These are phyloP conservation scores for Heliconius hermathena DNA, from an alignment of 1,140 invertebrate species.

Conservation along the genomic window DNA sequence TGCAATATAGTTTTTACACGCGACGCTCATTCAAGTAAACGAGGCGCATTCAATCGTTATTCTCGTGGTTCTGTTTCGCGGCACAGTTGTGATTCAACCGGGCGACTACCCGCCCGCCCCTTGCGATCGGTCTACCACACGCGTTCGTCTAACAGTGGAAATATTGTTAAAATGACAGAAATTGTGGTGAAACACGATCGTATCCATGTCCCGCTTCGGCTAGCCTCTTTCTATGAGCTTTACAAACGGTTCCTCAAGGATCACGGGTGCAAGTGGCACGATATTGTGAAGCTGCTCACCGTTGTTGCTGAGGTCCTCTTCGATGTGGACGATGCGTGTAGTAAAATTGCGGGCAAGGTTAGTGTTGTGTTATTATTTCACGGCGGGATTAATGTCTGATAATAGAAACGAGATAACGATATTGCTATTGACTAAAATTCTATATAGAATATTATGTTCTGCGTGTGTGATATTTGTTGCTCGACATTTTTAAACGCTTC, in stretches of 20 bases:
- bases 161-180: conserved; percentile 56
- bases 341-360: conserved; percentile 69
- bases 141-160: conserved; percentile 44
- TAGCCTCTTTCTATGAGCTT: conserved; percentile 70
- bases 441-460: not conserved
- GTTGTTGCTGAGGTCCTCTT: conserved; percentile 76
- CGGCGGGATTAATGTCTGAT: conserved; percentile 20
- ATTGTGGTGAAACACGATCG: conserved; percentile 62
- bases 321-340: conserved; percentile 71
- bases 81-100: conserved; percentile 63
- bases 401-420: conserved; percentile 17
- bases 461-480: not conserved
- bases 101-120: conserved; percentile 58
- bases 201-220: conserved; percentile 54
- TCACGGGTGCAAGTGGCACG: conserved; percentile 77
- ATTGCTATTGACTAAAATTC: conserved; percentile 9
- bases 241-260: conserved; percentile 76
- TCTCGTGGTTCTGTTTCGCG: conserved; percentile 37
- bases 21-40: conserved; percentile 34
- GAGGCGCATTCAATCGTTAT: conserved; percentile 36
- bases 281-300: conserved; percentile 70
- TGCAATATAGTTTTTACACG: conserved; percentile 22
- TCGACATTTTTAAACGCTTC: not conserved
- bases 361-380: conserved; percentile 47
- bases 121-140: conserved; percentile 32